phyloP scores from a whole-genome alignment of 2,113 vertebrate species.

The Micronycteris hirsuta region DNA sequence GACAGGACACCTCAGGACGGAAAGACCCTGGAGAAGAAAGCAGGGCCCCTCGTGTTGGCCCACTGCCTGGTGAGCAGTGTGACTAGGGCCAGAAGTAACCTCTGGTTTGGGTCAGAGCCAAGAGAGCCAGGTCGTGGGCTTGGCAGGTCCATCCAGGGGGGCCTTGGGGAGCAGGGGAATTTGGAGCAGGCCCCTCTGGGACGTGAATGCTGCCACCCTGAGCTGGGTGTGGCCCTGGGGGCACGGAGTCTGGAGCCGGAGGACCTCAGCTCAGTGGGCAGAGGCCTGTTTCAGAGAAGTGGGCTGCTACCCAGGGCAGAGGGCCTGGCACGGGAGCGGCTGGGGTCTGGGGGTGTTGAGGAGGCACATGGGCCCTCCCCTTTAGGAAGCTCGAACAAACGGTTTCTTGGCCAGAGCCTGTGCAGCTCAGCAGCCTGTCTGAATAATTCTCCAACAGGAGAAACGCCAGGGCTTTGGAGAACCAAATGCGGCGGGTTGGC shows the following conservation, averaged over 20 bases:
- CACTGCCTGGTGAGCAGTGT: background rate
- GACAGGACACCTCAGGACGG: background rate
- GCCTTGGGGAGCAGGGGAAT: background rate
- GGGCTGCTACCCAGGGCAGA: too few species aligned
- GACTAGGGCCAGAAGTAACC: fast-evolving
- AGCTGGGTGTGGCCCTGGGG: background rate
- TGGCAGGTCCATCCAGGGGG: fast-evolving
- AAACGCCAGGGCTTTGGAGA: background rate
- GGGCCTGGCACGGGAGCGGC: fast-evolving
- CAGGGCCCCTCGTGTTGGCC: fast-evolving
- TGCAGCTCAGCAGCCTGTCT: background rate
- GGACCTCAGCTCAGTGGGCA: background rate
- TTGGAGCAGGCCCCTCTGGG: background rate
- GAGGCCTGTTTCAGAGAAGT: background rate
- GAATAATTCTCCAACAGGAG: background rate
- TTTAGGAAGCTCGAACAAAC: background rate
- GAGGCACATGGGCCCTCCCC: fast-evolving
- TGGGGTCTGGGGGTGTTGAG: background rate
- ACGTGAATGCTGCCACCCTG: background rate
- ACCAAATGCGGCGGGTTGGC: background rate
- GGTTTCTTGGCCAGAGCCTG: fast-evolving
- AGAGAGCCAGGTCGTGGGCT: too few species aligned
- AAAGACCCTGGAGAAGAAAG: background rate
- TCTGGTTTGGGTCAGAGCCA: background rate
- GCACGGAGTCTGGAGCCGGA: background rate